These are phyloP conservation scores for Macrotus californicus DNA, from an alignment of 2,113 vertebrate species.

Conservation along the genomic window DNA sequence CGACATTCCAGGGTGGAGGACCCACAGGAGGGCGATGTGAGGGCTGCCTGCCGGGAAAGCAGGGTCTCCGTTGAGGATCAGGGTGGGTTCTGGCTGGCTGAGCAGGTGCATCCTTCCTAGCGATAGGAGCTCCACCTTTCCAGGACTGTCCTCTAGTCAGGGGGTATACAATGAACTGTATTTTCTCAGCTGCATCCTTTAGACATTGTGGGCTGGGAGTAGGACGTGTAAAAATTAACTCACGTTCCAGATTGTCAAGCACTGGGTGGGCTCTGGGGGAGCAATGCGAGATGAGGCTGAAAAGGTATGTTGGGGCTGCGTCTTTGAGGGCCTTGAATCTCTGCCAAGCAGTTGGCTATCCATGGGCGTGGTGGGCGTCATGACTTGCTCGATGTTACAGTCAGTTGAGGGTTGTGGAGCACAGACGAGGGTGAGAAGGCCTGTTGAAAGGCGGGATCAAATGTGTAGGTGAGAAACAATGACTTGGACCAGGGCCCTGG, in stretches of 20 bases:
- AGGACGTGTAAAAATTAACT: conserved; percentile 7
- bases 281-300: neutral
- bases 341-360: neutral
- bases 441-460: neutral
- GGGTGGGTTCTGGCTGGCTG: neutral
- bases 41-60: neutral
- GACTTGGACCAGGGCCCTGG: neutral
- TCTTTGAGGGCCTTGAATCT: neutral
- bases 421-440: neutral
- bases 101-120: neutral
- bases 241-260: neutral
- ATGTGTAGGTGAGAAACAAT: too few relatives aligned
- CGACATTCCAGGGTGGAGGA: neutral
- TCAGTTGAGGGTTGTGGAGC: neutral
- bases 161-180: neutral
- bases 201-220: neutral
- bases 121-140: neutral
- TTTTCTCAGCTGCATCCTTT: neutral
- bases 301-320: neutral
- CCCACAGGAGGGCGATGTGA: neutral
- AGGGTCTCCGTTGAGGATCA: neutral
- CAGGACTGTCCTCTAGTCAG: neutral
- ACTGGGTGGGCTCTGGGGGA: neutral
- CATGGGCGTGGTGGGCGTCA: neutral
- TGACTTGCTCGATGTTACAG: neutral